Evolutionary conservation across 1,140 invertebrate genomes (phyloP).

Genomic region (Rhyzopertha dominica): DNA sequence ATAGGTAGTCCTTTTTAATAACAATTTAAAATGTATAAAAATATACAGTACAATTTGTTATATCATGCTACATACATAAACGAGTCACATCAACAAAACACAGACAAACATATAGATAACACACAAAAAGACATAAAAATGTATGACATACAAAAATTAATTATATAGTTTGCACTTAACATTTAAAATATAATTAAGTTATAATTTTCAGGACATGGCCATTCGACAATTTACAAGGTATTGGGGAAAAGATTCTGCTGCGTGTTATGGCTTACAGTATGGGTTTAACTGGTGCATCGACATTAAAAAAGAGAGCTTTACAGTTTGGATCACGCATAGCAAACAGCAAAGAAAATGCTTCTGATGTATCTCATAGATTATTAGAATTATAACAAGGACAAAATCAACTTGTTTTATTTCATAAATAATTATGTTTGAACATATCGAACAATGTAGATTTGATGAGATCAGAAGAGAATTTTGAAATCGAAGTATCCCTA

Average conservation of each 20-base stretch:
- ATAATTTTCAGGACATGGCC: slow-evolving; percentile 57
- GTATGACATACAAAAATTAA: no score
- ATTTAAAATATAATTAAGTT: no score
- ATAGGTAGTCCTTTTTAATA: no score
- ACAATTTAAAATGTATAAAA: no score
- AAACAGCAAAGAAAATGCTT: slow-evolving; percentile 85
- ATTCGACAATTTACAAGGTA: slow-evolving; percentile 59
- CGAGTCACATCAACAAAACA: no score
- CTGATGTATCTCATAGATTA: slow-evolving; percentile 57
- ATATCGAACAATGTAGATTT: slow-evolving; percentile 37
- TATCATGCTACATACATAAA: no score
- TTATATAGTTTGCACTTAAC: slow-evolving; percentile 10
- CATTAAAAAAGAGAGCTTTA: slow-evolving; percentile 84
- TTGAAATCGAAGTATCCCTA: slow-evolving; percentile 27
- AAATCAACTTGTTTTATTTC: no score
- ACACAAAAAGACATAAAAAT: no score
- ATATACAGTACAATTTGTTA: no score
- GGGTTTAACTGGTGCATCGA: slow-evolving; percentile 61
- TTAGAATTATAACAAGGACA: slow-evolving; percentile 12
- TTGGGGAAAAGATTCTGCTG: slow-evolving; percentile 92
- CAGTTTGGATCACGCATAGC: slow-evolving; percentile 98
- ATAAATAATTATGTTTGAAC: slow-evolving; percentile 29
- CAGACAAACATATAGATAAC: no score
- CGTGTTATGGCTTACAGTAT: slow-evolving; percentile 70
- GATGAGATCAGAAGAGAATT: slow-evolving; percentile 39